Conservation (phyloP, 1,140 invertebrate genomes). For the Pogonognathellus flavescens region DNA sequence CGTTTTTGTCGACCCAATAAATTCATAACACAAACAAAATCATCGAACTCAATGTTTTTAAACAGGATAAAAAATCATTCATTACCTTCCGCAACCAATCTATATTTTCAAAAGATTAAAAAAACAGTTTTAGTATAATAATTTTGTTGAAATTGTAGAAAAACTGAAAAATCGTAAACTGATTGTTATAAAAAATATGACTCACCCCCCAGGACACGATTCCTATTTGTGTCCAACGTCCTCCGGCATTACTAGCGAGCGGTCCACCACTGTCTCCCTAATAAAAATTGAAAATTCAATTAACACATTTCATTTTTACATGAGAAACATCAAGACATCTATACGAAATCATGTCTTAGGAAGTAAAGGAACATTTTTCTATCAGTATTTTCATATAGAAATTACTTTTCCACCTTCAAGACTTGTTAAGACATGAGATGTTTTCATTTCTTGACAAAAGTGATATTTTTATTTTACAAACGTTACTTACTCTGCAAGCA, state of each 20-base stretch:
- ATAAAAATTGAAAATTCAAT: constrained; percentile 12
- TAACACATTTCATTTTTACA: no score
- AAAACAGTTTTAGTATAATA: neutral
- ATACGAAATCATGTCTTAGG: no score
- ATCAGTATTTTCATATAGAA: no score
- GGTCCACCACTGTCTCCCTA: constrained; percentile 60
- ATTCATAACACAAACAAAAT: no score
- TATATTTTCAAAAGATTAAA: neutral
- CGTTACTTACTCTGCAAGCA: constrained; percentile 35
- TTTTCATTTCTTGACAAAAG: no score
- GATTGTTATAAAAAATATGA: neutral
- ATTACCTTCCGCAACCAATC: constrained; percentile 55
- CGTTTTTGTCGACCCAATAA: no score
- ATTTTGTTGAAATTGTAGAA: neutral
- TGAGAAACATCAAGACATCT: no score
- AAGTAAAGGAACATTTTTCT: no score
- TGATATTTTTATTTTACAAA: neutral
- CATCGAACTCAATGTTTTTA: constrained; percentile 5
- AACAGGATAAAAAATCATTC: neutral
- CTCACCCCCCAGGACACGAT: constrained; percentile 1
- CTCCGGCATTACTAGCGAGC: neutral
- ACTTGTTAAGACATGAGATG: no score
- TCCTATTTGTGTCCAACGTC: constrained; percentile 52
- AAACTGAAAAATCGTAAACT: neutral
- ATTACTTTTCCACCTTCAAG: no score